Percentiles rank a stretch among this genome's conserved stretches.
Evolutionary conservation across 2,888 invertebrate genomes (phyloP).

Genomic region (Drosophila atripex): DNA sequence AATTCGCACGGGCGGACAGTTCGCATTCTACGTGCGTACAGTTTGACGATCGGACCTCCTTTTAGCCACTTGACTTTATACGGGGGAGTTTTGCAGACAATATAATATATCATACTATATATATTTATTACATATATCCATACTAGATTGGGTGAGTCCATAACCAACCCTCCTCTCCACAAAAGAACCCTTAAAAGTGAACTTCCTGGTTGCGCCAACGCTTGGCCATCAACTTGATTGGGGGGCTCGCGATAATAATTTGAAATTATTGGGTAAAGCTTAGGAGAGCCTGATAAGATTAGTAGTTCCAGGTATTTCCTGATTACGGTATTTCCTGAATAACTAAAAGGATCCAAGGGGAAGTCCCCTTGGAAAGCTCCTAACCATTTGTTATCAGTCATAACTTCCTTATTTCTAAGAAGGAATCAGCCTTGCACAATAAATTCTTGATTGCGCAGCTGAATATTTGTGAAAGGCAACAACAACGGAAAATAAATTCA

Average conservation of each 20-base stretch:
- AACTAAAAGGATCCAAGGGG: not conserved
- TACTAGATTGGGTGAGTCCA: slow-evolving; percentile 36
- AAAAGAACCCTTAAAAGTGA: slow-evolving; percentile 18
- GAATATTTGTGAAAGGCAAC: slow-evolving; percentile 10
- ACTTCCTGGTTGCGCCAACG: slow-evolving; percentile 36
- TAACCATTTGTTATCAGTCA: not conserved
- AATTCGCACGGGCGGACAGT: slow-evolving; percentile 66
- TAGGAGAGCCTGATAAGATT: slow-evolving; percentile 13
- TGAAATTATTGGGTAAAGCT: not conserved
- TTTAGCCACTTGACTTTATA: slow-evolving; percentile 16
- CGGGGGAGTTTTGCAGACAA: slow-evolving; percentile 7
- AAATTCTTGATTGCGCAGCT: slow-evolving; percentile 70
- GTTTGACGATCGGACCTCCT: slow-evolving; percentile 55
- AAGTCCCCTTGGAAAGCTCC: not conserved
- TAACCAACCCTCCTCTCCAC: not conserved
- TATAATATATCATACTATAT: slow-evolving; percentile 3
- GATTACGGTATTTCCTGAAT: slow-evolving; percentile 1
- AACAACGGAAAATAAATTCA: not conserved
- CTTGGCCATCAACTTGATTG: slow-evolving; percentile 15
- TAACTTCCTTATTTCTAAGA: slow-evolving; percentile 7
- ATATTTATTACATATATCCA: slow-evolving; percentile 19
- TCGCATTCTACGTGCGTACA: slow-evolving; percentile 72
- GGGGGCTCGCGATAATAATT: slow-evolving; percentile 20
- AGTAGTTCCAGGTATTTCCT: slow-evolving; percentile 35
- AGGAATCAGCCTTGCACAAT: slow-evolving; percentile 70